phyloP scores from a whole-genome alignment of 53 echinoderm and acorn worm genomes.

The Echinarachnius parma region DNA sequence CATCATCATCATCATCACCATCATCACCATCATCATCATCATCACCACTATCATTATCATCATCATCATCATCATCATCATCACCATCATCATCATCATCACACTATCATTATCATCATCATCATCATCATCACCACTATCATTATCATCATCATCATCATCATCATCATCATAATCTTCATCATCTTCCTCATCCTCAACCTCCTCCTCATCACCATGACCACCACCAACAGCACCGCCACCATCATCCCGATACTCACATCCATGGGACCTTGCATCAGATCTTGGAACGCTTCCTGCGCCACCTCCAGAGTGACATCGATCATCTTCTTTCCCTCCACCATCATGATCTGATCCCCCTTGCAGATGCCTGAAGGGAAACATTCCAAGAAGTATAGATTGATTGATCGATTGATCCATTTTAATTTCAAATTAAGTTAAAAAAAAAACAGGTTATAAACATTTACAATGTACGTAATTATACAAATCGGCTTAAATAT shows the following conservation, averaged over 20 bases:
- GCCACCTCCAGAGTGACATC: slow-evolving; percentile 65
- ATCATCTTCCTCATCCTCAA: background rate
- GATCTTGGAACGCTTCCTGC: slow-evolving; percentile 60
- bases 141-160: background rate
- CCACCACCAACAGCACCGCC: background rate
- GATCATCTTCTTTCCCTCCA: slow-evolving; percentile 68
- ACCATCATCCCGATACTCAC: slow-evolving; percentile 8
- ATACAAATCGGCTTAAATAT: too few relatives aligned
- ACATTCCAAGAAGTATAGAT: too few relatives aligned
- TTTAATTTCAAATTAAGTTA: too few relatives aligned
- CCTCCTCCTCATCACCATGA: background rate
- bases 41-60: slow-evolving; percentile 15
- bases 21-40: background rate
- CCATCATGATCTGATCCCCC: slow-evolving; percentile 90
- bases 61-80: slow-evolving; percentile 9
- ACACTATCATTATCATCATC: background rate
- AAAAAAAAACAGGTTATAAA: too few relatives aligned
- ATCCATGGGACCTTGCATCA: slow-evolving; percentile 54
- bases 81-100: background rate
- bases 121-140: background rate
- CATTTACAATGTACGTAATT: too few relatives aligned
- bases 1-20: slow-evolving; percentile 11
- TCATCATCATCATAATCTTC: background rate
- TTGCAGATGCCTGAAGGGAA: slow-evolving; percentile 45
- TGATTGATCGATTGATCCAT: too few relatives aligned